Evolutionary conservation across 2,797 vertebrate genomes (phyloP), one percentile per base, ranked within the genome.

Genomic region (Myiotriccus ornatus): DNA sequence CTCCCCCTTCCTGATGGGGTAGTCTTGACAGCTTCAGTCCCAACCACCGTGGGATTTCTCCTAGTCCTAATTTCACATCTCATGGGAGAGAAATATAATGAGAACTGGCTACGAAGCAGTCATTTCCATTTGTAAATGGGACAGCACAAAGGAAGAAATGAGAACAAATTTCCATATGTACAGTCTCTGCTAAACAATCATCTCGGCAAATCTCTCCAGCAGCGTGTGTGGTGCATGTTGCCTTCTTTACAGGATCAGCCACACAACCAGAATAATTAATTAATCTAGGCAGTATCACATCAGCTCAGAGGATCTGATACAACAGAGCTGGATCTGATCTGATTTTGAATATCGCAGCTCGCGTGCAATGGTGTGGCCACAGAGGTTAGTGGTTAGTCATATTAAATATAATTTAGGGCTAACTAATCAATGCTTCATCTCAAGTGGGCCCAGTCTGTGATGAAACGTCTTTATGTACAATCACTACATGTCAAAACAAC

Each of bases 81-180:
- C 76, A 19, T 21, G 55, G 80, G 60, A 75, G 32, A 87, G 59
- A 88, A 90, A 77, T 34, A 80, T 71, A 95, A 94, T 41, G 55
- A 93, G 87, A 90, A 74, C 70, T 90, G 80, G 91, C 85, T 84
- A 60, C 0, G 57, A 91, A 90, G 80, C 88, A 90, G 87, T 92
- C n/a, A 91, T 95, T 96, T 97, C 87, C 93, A 94, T 92, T 91
- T 93, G 86, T 64, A 79, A 96, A 88, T 67, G 76, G 83, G 55
- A 34, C 4, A 85, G 83, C 89, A 94, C 93, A 95, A 95, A 90
- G 68, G 60, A 79, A 84, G 91, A 94, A 95, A 91, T 44, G 74
- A 97, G 94, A 91, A 97, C 86, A 95, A 85, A 95, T 97, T 96
- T 95, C 96, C 94, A 91, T 95, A 96, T 83, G 87, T 67, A 93